Conservation (phyloP, 2,888 invertebrate species). For the Cactoblastis cactorum region DNA sequence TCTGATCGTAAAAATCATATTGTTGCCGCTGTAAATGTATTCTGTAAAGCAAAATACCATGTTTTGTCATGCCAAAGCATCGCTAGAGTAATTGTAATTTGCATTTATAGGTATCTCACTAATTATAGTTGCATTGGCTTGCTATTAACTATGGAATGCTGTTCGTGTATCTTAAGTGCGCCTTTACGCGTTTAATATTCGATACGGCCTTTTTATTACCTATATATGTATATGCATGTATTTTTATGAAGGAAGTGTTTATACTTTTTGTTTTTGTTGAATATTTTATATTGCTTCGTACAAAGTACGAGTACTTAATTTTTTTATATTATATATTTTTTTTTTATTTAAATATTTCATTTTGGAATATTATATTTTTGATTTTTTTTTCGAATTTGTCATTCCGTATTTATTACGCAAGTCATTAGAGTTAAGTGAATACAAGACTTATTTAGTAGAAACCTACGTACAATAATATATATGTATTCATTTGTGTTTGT, state of each 20-base stretch:
- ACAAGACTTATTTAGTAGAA: slow-evolving; percentile 76
- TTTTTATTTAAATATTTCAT: neutral
- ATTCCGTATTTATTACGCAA: neutral
- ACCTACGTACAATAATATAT: slow-evolving; percentile 40
- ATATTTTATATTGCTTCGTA: neutral
- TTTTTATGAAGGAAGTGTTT: no score
- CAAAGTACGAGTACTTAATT: no score
- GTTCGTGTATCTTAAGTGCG: slow-evolving; percentile 16
- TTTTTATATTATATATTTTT: neutral
- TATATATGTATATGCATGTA: no score
- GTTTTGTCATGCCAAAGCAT: slow-evolving; percentile 80
- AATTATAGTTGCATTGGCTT: slow-evolving; percentile 53
- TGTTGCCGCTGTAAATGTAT: slow-evolving; percentile 13
- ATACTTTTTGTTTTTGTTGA: neutral
- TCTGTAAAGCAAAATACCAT: slow-evolving; percentile 51
- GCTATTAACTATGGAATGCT: slow-evolving; percentile 24
- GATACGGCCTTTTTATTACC: no score
- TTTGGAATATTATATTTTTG: neutral
- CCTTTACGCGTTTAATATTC: neutral
- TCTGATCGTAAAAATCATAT: neutral
- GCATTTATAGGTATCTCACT: slow-evolving; percentile 80
- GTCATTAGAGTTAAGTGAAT: slow-evolving; percentile 54
- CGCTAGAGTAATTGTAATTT: slow-evolving; percentile 76
- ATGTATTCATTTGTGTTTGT: slow-evolving; percentile 50
- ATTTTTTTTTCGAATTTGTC: neutral